A percentile compares a stretch with the other conserved stretches of the same genome.
Conservation (phyloP, 1,140 invertebrate genomes). For the Maconellicoccus hirsutus region DNA sequence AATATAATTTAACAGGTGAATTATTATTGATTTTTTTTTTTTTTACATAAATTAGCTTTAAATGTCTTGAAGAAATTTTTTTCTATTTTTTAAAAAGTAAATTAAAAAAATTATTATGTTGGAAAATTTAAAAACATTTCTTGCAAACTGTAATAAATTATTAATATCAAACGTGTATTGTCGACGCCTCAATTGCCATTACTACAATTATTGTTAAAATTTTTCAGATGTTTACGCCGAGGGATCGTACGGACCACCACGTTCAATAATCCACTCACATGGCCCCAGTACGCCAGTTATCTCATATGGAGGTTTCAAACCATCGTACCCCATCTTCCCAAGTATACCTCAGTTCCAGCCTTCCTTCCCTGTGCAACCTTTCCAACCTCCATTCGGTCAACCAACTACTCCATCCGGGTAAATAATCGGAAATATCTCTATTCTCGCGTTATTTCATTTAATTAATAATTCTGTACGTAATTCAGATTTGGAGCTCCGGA, state of each 20-base stretch:
- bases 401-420: background rate
- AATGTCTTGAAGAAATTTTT: no score
- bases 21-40: background rate
- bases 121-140: background rate
- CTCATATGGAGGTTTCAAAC: constrained; percentile 2
- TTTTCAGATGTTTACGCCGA: background rate
- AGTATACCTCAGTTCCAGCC: constrained; percentile 1
- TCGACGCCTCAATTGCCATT: no score
- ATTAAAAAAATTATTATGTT: no score
- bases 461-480: background rate
- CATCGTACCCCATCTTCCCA: background rate
- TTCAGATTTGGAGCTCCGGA: constrained; percentile 23
- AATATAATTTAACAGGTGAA: constrained; percentile 17
- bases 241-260: background rate
- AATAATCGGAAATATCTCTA: background rate
- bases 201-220: background rate
- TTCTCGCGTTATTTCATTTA: background rate
- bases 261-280: background rate
- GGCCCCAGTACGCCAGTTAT: background rate
- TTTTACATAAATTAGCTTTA: background rate
- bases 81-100: no score
- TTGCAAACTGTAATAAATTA: background rate
- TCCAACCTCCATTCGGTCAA: background rate
- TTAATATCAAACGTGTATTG: no score
- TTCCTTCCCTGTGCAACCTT: background rate